A percentile compares a stretch with the other conserved stretches of the same genome.
Conservation (phyloP, 2,113 vertebrate species). For the Eleginops maclovinus region DNA sequence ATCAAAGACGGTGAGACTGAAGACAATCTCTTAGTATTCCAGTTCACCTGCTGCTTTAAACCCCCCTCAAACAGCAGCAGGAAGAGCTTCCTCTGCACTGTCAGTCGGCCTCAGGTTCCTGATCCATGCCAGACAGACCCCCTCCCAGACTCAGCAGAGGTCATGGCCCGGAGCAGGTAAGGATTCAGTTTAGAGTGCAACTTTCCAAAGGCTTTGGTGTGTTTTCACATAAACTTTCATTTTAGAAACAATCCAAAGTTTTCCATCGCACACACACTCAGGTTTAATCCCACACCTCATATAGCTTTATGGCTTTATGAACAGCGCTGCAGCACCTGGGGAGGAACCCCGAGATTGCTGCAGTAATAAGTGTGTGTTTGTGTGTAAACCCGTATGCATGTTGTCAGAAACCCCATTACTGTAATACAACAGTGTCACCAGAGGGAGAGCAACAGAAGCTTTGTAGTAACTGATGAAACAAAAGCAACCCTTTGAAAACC, state of each 20-base stretch:
- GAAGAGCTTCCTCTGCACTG: not conserved
- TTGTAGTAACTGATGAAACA: slow-evolving; percentile 21
- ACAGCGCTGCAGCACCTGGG: slow-evolving; percentile 25
- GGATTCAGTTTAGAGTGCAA: not conserved
- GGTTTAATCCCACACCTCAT: slow-evolving; percentile 53
- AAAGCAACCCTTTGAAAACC: slow-evolving; percentile 11
- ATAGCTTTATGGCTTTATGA: slow-evolving; percentile 51
- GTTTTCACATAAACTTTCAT: slow-evolving; percentile 1
- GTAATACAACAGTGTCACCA: slow-evolving; percentile 6
- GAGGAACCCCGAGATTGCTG: slow-evolving; percentile 6
- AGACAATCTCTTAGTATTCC: too few species aligned
- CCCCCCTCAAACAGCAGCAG: not conserved
- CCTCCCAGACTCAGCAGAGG: not conserved
- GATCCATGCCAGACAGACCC: not conserved
- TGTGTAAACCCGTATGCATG: not conserved
- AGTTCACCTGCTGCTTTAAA: not conserved
- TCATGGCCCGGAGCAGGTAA: not conserved
- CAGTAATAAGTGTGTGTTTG: slow-evolving; percentile 20
- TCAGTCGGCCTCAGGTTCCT: too few species aligned
- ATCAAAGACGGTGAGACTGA: too few species aligned
- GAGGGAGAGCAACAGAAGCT: slow-evolving; percentile 1
- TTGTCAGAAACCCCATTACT: slow-evolving; percentile 27
- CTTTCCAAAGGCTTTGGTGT: not conserved
- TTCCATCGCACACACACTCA: not conserved
- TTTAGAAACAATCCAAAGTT: slow-evolving; percentile 3